Base-by-base conservation (phyloP, 2,113 vertebrate species). In the Prunella fulvescens region DNA sequence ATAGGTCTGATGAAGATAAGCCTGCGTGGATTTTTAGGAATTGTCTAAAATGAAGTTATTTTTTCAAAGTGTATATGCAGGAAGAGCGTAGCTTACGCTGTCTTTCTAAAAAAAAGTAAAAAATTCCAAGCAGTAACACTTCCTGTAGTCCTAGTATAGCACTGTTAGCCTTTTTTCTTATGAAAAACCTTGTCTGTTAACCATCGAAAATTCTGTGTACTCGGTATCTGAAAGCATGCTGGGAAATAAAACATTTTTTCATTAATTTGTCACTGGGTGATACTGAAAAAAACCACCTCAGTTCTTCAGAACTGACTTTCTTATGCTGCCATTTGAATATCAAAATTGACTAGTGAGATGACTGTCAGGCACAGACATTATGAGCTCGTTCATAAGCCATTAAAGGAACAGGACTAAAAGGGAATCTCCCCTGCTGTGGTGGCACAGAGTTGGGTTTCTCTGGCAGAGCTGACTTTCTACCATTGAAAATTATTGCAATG, bases 311-410 rank as follows among this genome's bases (percentile, higher is more conserved):
- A 88, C 5, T 89, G 1, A n/a, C 58, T 86, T 81, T 79, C 20
- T 51, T 70, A 13, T 11, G 35, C 50, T 88, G 67, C 86, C 35
- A 78, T 78, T 1, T 71, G 33, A 70, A 11, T 92, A 88, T 31
- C 44, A 90, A 9, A 74, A 81, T 79, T 39, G 78, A 16, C 71
- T 92, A 83, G 35, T 56, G 79, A 94, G 74, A 86, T 96, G 94
- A 90, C 67, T 96, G 81, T 87, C 19, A 16, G 26, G 45, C 84
- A 71, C n/a, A 81, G 90, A 77, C 81, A 56, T 93, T 90, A 92
- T 93, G 93, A 94, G 35, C 64, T 77, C 26, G 33, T 62, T 95
- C 29, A 9, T 56, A 71, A 67, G 79, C 35, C 48, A 71, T 69
- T 44, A 73, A 83, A 58, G 78, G 35, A 85, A n/a, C 19, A 51